phyloP scores from a whole-genome alignment of 2,888 invertebrate genomes.

The Pyrochroa serraticornis region DNA sequence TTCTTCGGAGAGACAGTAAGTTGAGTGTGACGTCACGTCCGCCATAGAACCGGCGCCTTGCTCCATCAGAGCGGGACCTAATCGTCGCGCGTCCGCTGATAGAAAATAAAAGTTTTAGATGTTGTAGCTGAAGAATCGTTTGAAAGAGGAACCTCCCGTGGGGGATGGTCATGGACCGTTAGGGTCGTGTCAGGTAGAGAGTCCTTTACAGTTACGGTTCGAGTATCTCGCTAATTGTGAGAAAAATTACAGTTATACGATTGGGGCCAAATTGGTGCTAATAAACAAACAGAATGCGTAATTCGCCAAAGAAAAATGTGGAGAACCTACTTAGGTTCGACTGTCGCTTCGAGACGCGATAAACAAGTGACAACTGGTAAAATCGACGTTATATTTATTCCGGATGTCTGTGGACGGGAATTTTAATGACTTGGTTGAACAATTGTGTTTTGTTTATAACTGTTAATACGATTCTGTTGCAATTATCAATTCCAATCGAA shows the following conservation, averaged over 20 bases:
- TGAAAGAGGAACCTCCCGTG: not conserved
- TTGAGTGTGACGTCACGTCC: slow-evolving; percentile 40
- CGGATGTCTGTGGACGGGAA: slow-evolving; percentile 28
- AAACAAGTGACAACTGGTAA: slow-evolving; percentile 9
- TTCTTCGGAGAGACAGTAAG: slow-evolving; percentile 10
- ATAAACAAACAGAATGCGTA: slow-evolving; percentile 11
- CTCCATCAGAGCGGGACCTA: slow-evolving; percentile 47
- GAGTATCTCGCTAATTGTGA: slow-evolving; percentile 8
- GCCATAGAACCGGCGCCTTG: slow-evolving; percentile 45
- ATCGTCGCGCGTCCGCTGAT: slow-evolving; percentile 34
- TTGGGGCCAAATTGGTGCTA: slow-evolving; percentile 18
- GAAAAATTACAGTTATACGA: slow-evolving; percentile 11
- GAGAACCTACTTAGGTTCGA: slow-evolving; percentile 9
- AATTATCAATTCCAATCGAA: slow-evolving; percentile 1
- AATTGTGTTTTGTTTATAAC: slow-evolving; percentile 20
- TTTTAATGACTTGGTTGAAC: slow-evolving; percentile 17
- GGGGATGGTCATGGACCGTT: slow-evolving; percentile 8
- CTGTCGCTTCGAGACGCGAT: not conserved
- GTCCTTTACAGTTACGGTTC: slow-evolving; percentile 20
- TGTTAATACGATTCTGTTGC: slow-evolving; percentile 11
- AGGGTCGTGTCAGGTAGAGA: slow-evolving; percentile 13
- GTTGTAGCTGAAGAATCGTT: not conserved
- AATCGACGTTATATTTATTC: slow-evolving; percentile 27
- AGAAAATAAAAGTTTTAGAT: slow-evolving; percentile 45
- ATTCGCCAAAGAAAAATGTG: slow-evolving; percentile 7